Conservation (phyloP, 2,888 invertebrate genomes). For the Pristionchus fissidentatus region DNA sequence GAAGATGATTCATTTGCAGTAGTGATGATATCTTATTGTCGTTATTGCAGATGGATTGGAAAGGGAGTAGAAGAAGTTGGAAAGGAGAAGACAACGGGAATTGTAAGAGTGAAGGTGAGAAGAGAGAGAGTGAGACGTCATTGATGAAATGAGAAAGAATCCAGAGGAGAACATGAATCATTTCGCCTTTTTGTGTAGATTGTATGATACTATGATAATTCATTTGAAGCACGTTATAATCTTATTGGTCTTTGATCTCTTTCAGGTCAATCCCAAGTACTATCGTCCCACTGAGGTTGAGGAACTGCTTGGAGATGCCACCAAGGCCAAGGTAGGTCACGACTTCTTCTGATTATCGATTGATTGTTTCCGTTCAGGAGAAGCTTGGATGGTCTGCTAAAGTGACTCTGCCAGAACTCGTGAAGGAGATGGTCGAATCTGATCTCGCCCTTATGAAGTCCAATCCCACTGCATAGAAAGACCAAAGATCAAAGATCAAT, state of each 20-base stretch:
- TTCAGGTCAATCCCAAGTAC: constrained; percentile 81
- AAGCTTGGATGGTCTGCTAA: constrained; percentile 91
- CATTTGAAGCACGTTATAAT: not conserved
- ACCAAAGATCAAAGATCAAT: constrained; percentile 27
- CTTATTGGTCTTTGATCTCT: not conserved
- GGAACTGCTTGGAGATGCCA: constrained; percentile 90
- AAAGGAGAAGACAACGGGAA: constrained; percentile 83
- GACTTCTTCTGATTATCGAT: not conserved
- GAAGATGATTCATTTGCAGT: no score
- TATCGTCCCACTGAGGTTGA: constrained; percentile 96
- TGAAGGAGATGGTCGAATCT: constrained; percentile 93
- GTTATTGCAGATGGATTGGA: constrained; percentile 85
- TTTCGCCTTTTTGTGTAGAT: no score
- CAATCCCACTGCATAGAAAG: constrained; percentile 86
- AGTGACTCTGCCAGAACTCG: constrained; percentile 86
- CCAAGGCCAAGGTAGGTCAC: constrained; percentile 84
- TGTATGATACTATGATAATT: no score
- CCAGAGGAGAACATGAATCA: no score
- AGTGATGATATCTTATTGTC: not conserved
- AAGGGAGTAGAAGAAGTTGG: constrained; percentile 87
- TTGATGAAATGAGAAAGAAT: constrained; percentile 77
- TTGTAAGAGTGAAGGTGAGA: constrained; percentile 89
- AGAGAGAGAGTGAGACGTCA: no score
- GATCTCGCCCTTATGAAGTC: constrained; percentile 91
- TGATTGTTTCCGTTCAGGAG: constrained; percentile 63